These are phyloP conservation scores for Syrista parreyssii DNA, from an alignment of 2,888 invertebrate species.

Conservation along the genomic window DNA sequence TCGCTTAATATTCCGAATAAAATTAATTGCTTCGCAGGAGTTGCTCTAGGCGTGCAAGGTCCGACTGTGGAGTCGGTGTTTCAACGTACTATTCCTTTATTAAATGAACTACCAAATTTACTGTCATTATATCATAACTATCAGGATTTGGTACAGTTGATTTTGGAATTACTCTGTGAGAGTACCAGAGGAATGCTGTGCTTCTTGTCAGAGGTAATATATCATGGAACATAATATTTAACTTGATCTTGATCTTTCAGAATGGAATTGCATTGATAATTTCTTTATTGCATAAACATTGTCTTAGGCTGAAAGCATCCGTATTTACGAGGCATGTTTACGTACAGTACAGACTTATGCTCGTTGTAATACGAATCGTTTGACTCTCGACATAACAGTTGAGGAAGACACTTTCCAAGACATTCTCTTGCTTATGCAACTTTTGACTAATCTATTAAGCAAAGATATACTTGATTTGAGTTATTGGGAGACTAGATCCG, in stretches of 20 bases:
- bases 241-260: background rate
- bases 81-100: conserved; percentile 73
- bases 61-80: conserved; percentile 68
- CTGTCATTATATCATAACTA: conserved; percentile 83
- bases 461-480: conserved; percentile 70
- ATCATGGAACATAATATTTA: background rate
- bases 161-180: conserved; percentile 79
- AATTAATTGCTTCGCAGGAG: conserved; percentile 63
- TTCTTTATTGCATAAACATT: conserved; percentile 4
- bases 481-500: conserved; percentile 18
- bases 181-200: conserved; percentile 79
- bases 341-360: conserved; percentile 78
- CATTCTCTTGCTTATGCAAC: conserved; percentile 82
- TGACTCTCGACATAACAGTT: conserved; percentile 73
- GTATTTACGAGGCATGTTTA: conserved; percentile 77
- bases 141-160: conserved; percentile 80
- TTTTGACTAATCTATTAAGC: conserved; percentile 73
- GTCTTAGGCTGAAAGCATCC: conserved; percentile 70
- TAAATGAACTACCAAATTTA: conserved; percentile 77
- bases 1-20: background rate
- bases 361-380: conserved; percentile 73
- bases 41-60: conserved; percentile 73
- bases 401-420: conserved; percentile 83
- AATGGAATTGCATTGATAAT: background rate
- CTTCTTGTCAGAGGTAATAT: conserved; percentile 66